Percentiles rank a stretch among this genome's conserved stretches.
Evolutionary conservation across 2,888 invertebrate genomes (phyloP).

Genomic region (Aelia acuminata): DNA sequence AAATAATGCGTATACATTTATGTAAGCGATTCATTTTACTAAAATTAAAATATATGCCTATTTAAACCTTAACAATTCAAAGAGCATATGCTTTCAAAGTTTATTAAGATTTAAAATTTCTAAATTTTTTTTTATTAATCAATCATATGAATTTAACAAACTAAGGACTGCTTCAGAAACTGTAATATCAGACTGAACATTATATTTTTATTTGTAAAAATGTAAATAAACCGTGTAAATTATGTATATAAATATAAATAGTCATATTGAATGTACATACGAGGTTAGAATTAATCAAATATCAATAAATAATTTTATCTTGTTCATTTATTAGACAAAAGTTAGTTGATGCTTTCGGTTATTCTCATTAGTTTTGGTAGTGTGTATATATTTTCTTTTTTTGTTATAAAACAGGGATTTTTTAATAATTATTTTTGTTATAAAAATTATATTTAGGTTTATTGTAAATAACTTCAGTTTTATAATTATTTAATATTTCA

Average conservation of each 20-base stretch:
- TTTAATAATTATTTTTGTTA: background rate
- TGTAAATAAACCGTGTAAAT: conserved; percentile 26
- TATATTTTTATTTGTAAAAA: conserved; percentile 17
- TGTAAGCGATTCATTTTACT: background rate
- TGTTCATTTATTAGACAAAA: conserved; percentile 26
- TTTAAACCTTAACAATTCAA: background rate
- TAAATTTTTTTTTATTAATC: background rate
- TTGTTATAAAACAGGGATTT: background rate
- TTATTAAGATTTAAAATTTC: background rate
- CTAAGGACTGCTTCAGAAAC: background rate
- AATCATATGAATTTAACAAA: background rate
- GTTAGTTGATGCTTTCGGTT: background rate
- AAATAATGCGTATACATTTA: background rate
- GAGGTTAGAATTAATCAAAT: conserved; percentile 15
- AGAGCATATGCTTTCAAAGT: background rate
- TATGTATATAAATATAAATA: background rate
- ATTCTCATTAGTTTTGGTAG: background rate
- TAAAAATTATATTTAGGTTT: background rate
- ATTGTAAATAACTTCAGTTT: background rate
- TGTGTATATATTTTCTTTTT: background rate
- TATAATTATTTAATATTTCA: conserved; percentile 9
- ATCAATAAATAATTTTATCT: conserved; percentile 2
- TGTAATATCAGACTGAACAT: conserved; percentile 7
- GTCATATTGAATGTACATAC: conserved; percentile 4
- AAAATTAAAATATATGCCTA: background rate